Evolutionary conservation across 30 jellyfish, hydroid and myxozoan species (phyloP), one percentile per base, ranked within the genome.

Genomic region (Turritopsis dohrnii): DNA sequence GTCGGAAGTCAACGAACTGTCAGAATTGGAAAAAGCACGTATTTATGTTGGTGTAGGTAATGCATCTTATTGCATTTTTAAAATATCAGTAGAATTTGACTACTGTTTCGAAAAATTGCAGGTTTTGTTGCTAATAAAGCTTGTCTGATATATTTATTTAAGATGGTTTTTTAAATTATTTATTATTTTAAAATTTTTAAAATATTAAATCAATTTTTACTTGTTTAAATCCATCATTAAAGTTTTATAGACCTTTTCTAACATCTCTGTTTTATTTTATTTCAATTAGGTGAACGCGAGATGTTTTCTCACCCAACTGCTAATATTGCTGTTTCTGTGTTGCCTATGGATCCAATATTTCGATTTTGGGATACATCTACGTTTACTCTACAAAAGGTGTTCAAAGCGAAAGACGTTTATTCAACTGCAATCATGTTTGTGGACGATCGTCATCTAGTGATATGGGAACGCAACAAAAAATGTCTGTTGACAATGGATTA

Each of bases 41-140:
- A 96, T 93, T 13, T 91, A 83, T 66, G 88, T 91, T 21, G 97
- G 97, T 1, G 66, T 82, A 91, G 97, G 97, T 91, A 52, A 76
- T 83, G 31, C 8, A 9, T 54, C 18, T 41, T 3, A 41, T 41
- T 3, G 60, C 13, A 3, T 41, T 41, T 41, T 41, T n/a, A n/a
- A n/a, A n/a, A n/a, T n/a, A n/a, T n/a, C n/a, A n/a, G n/a, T n/a
- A n/a, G n/a, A n/a, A n/a, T n/a, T n/a, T n/a, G n/a, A n/a, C n/a
- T n/a, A n/a, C n/a, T n/a, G n/a, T n/a, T n/a, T n/a, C n/a, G n/a
- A n/a, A n/a, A n/a, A n/a, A n/a, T n/a, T n/a, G n/a, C n/a, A n/a
- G n/a, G n/a, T n/a, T n/a, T n/a, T n/a, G n/a, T n/a, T n/a, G n/a
- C n/a, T n/a, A n/a, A n/a, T n/a, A n/a, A n/a, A n/a, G n/a, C n/a